A percentile compares a stretch with the other conserved stretches of the same genome.
Conservation (phyloP, 1,140 invertebrate genomes). For the Acyrthosiphon pisum region DNA sequence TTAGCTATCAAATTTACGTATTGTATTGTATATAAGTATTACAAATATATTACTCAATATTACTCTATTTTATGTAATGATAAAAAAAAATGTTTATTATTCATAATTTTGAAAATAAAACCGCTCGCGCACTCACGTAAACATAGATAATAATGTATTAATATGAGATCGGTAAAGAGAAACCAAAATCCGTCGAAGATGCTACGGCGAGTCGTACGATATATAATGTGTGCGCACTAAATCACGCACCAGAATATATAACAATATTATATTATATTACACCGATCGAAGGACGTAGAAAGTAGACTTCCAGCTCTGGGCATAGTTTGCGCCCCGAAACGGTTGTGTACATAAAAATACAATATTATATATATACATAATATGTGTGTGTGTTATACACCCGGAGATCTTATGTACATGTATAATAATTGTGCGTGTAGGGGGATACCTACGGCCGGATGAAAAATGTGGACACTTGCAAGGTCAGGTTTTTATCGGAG, state of each 20-base stretch:
- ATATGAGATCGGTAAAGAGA: not conserved
- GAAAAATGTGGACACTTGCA: conserved; percentile 16
- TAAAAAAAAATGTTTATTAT: too few species aligned
- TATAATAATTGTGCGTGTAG: not conserved
- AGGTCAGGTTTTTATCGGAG: not conserved
- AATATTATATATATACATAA: not conserved
- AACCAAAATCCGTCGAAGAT: not conserved
- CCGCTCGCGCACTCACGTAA: too few species aligned
- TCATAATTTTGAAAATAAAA: not conserved
- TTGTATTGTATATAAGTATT: too few species aligned
- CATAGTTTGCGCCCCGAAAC: conserved; percentile 31
- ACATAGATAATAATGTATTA: not conserved
- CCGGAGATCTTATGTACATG: not conserved
- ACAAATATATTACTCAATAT: too few species aligned
- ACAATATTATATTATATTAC: not conserved
- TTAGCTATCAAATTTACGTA: too few species aligned
- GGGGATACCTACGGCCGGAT: not conserved
- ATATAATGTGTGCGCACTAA: not conserved
- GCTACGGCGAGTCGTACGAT: not conserved
- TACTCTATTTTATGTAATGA: too few species aligned
- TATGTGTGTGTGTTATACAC: not conserved
- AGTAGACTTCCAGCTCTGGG: not conserved
- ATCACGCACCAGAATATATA: not conserved
- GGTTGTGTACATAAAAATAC: not conserved
- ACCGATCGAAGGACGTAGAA: conserved; percentile 5